Evolutionary conservation across 2,797 vertebrate genomes (phyloP).

Genomic region (Diplodus sargus): DNA sequence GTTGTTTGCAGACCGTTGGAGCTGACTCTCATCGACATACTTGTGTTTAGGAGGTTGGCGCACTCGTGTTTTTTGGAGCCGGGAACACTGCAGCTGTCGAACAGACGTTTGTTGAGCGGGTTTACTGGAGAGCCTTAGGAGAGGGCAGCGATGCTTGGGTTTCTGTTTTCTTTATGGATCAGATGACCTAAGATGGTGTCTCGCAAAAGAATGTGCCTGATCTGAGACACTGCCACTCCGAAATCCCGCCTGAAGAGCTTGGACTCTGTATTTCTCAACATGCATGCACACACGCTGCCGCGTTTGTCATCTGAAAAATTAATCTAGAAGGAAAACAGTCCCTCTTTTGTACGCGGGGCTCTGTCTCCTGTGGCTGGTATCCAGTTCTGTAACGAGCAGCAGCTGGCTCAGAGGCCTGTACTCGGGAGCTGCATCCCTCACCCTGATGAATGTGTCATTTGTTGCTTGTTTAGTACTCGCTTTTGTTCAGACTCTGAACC

Average conservation of each 20-base stretch:
- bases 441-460: conserved; percentile 81
- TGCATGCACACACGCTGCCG: conserved; percentile 37
- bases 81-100: conserved; percentile 77
- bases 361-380: conserved; percentile 72
- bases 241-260: conserved; percentile 28
- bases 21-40: conserved; percentile 70
- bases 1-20: conserved; percentile 71
- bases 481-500: conserved; percentile 68
- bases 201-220: conserved; percentile 47
- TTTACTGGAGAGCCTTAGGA: conserved; percentile 69
- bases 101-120: conserved; percentile 75
- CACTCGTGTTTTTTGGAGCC: conserved; percentile 62
- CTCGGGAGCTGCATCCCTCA: conserved; percentile 74
- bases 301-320: conserved; percentile 80
- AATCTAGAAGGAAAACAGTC: conserved; percentile 78
- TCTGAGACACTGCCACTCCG: conserved; percentile 44
- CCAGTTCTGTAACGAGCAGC: conserved; percentile 82
- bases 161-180: conserved; percentile 83
- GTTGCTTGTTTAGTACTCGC: conserved; percentile 76
- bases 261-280: conserved; percentile 23
- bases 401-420: conserved; percentile 79
- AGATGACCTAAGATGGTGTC: conserved; percentile 73
- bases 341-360: conserved; percentile 73
- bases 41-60: conserved; percentile 74
- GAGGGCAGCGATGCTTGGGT: conserved; percentile 65